These are phyloP conservation scores for Malthinus seriepunctatus DNA, from an alignment of 2,888 invertebrate species.

Conservation along the genomic window DNA sequence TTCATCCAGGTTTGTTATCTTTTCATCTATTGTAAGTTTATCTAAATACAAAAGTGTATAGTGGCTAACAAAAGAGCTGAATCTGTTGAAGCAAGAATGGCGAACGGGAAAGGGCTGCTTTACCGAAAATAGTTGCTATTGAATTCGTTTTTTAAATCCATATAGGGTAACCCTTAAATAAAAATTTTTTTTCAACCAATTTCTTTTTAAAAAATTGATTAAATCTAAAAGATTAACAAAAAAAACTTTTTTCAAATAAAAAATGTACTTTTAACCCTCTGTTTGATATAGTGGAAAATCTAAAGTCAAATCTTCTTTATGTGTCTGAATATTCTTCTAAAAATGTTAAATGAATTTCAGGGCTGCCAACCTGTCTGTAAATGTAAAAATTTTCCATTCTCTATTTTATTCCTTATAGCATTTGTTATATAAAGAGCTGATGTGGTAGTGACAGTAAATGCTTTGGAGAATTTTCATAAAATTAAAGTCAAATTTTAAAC, in stretches of 20 bases:
- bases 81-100: conserved; percentile 28
- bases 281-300: too few species aligned
- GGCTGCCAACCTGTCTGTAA: conserved; percentile 27
- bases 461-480: conserved; percentile 13
- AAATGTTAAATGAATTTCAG: conserved; percentile 28
- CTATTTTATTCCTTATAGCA: conserved; percentile 14
- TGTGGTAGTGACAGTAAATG: conserved; percentile 16
- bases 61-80: conserved; percentile 33
- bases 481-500: conserved; percentile 13
- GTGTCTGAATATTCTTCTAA: conserved; percentile 17
- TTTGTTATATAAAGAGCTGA: conserved; percentile 19
- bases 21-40: conserved; percentile 39
- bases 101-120: conserved; percentile 27
- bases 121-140: conserved; percentile 36
- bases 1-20: conserved; percentile 42
- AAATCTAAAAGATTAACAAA: not conserved
- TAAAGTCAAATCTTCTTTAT: too few species aligned
- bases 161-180: conserved; percentile 26
- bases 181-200: too few species aligned
- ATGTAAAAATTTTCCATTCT: conserved; percentile 26
- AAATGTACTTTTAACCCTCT: conserved; percentile 12
- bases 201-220: too few species aligned
- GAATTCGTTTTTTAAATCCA: conserved; percentile 26
- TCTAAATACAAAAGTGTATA: conserved; percentile 40
- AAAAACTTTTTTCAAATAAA: conserved; percentile 8